A percentile compares a stretch with the other conserved stretches of the same genome.
Evolutionary conservation across 2,797 vertebrate species (phyloP).

Genomic region (Ficedula albicollis): DNA sequence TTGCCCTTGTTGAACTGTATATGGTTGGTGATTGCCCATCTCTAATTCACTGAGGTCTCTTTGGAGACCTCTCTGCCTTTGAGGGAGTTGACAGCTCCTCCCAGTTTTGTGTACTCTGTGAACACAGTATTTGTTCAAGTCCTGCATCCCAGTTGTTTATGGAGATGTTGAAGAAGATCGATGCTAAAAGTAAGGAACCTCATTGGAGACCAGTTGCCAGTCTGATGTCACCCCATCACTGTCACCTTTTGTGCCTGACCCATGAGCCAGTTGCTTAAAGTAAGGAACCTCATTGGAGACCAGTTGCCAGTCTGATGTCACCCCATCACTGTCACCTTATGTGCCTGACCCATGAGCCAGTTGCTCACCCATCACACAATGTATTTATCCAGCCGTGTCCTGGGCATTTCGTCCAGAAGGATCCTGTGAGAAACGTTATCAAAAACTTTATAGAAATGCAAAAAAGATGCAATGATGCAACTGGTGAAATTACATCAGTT

Average conservation of each 20-base stretch:
- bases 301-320: neutral
- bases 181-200: neutral
- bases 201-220: neutral
- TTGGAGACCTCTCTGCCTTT: neutral
- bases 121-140: neutral
- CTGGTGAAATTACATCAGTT: neutral
- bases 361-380: neutral
- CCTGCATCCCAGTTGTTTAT: neutral
- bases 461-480: neutral
- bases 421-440: neutral
- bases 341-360: neutral
- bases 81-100: neutral
- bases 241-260: neutral
- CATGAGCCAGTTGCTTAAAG: no score
- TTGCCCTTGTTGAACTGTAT: neutral
- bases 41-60: neutral
- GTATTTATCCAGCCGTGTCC: neutral
- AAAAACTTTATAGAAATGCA: neutral
- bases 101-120: accelerated
- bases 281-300: neutral
- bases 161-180: neutral
- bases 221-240: neutral
- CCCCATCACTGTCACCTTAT: neutral
- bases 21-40: neutral
- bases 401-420: neutral